Percentiles rank a stretch among this genome's conserved stretches.
These are phyloP conservation scores for Acronicta alni DNA, from an alignment of 2,888 invertebrate species.

Conservation along the genomic window DNA sequence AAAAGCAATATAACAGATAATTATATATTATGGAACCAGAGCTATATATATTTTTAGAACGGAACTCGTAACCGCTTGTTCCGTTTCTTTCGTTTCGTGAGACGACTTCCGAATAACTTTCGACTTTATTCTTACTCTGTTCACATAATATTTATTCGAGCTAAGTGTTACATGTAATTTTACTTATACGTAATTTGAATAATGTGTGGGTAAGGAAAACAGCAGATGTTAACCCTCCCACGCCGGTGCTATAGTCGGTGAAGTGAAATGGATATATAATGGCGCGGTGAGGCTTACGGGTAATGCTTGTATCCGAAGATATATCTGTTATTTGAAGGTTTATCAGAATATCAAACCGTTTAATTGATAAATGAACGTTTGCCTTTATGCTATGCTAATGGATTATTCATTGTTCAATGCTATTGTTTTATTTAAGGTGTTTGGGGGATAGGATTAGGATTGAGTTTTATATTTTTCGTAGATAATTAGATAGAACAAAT, in stretches of 20 bases:
- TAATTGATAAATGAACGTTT: slow-evolving; percentile 24
- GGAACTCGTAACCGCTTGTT: slow-evolving; percentile 20
- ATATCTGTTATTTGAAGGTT: slow-evolving; percentile 24
- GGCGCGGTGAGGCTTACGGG: slow-evolving; percentile 20
- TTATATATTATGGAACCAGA: not conserved
- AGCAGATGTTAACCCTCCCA: slow-evolving; percentile 42
- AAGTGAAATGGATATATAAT: slow-evolving; percentile 39
- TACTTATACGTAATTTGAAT: slow-evolving; percentile 49
- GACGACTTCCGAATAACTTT: slow-evolving; percentile 41
- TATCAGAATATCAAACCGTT: slow-evolving; percentile 23
- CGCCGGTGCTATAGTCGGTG: slow-evolving; percentile 19
- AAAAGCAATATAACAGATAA: not conserved
- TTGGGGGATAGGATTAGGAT: too few species aligned
- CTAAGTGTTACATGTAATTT: slow-evolving; percentile 47
- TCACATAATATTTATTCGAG: slow-evolving; percentile 37
- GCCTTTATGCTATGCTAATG: slow-evolving; percentile 8
- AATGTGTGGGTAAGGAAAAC: slow-evolving; percentile 45
- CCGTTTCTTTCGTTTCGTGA: slow-evolving; percentile 22
- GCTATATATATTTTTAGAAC: slow-evolving; percentile 1
- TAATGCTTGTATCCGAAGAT: slow-evolving; percentile 20
- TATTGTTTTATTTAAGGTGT: slow-evolving; percentile 1
- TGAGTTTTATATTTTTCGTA: too few species aligned
- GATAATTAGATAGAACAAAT: too few species aligned
- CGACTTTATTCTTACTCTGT: slow-evolving; percentile 29
- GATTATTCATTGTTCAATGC: slow-evolving; percentile 4